Evolutionary conservation across 1,140 invertebrate species (phyloP).

Genomic region (Trichonephila clavata): DNA sequence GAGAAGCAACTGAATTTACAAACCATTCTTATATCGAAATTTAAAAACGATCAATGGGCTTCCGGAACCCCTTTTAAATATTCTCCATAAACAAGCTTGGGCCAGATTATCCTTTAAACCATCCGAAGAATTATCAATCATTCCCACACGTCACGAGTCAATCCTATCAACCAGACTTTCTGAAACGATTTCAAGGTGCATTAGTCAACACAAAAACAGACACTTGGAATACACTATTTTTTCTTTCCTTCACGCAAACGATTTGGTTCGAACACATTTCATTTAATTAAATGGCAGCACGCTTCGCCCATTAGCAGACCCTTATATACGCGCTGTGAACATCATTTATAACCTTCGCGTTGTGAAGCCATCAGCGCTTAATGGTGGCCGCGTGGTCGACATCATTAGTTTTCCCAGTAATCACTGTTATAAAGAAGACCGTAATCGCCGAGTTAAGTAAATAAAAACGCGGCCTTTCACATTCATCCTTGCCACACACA

Average conservation of each 20-base stretch:
- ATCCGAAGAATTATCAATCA: background rate
- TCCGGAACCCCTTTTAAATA: too few relatives aligned
- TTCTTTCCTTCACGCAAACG: background rate
- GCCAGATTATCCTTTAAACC: too few relatives aligned
- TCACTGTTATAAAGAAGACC: slow-evolving; percentile 58
- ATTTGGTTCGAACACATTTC: background rate
- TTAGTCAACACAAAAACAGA: slow-evolving; percentile 6
- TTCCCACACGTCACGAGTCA: background rate
- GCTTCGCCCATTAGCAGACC: background rate
- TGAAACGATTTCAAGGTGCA: slow-evolving; percentile 15
- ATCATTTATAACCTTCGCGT: background rate
- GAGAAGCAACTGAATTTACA: too few relatives aligned
- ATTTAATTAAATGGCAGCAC: slow-evolving; percentile 18
- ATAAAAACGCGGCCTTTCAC: slow-evolving; percentile 48
- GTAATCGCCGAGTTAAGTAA: slow-evolving; percentile 26
- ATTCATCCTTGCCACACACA: slow-evolving; percentile 31
- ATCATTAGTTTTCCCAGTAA: slow-evolving; percentile 56
- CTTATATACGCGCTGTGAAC: background rate
- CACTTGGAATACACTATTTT: slow-evolving; percentile 18
- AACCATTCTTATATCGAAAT: too few relatives aligned
- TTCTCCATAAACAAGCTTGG: too few relatives aligned
- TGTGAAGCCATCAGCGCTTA: slow-evolving; percentile 15
- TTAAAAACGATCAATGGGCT: too few relatives aligned
- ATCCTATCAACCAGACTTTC: background rate
- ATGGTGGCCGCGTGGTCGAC: slow-evolving; percentile 58